These are phyloP conservation scores for Lamellibrachia satsuma DNA, from an alignment of 2,888 invertebrate species.

Conservation along the genomic window DNA sequence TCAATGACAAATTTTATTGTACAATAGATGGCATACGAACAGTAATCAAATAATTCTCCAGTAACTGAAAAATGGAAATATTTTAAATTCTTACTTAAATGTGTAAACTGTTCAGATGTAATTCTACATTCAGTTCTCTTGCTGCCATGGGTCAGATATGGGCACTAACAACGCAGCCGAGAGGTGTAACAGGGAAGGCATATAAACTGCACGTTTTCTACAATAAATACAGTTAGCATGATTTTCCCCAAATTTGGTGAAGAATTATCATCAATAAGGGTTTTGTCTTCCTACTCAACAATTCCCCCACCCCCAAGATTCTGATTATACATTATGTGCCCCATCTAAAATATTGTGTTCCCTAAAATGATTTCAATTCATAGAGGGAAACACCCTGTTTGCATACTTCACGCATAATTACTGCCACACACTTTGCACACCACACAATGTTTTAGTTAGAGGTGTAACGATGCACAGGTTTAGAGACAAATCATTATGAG, in stretches of 20 bases:
- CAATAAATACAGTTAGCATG: neutral
- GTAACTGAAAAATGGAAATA: neutral
- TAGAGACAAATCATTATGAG: neutral
- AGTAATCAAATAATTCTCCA: conserved; percentile 1
- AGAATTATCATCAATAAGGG: neutral
- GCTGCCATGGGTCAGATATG: neutral
- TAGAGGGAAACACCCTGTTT: neutral
- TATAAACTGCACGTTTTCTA: neutral
- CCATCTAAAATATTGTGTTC: neutral
- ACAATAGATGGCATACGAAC: neutral
- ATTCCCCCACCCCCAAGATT: neutral
- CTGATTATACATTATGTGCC: neutral
- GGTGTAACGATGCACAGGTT: neutral
- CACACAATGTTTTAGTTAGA: neutral
- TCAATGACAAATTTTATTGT: conserved; percentile 17
- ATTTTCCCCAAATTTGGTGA: neutral
- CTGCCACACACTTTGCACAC: neutral
- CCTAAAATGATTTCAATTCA: neutral
- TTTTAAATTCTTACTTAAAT: neutral
- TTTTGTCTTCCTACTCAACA: neutral
- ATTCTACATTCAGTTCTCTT: neutral
- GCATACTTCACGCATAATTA: conserved; percentile 1
- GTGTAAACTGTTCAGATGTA: neutral
- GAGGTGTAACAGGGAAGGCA: neutral
- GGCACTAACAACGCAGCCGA: neutral